These are phyloP conservation scores for Drosophila elegans DNA, from an alignment of 1,140 invertebrate species.

Conservation along the genomic window DNA sequence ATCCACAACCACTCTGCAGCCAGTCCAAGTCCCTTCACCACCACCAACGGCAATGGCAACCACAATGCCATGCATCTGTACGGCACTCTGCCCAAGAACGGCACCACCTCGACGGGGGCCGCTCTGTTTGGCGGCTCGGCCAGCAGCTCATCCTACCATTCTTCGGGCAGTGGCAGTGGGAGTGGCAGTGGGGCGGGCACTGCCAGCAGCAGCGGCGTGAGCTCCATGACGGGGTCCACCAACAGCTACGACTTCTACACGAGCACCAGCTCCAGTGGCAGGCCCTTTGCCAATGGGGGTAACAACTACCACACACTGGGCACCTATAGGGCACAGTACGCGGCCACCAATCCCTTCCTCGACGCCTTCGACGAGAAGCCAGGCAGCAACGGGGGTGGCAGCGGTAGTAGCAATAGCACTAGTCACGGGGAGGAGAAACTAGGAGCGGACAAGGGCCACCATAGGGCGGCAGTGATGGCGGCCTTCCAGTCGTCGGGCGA, in stretches of 20 bases:
- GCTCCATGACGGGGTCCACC: conserved; percentile 82
- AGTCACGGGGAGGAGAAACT: conserved; percentile 50
- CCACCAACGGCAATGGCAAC: conserved; percentile 64
- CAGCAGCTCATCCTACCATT: conserved; percentile 61
- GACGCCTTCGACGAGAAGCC: conserved; percentile 80
- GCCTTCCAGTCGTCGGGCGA: conserved; percentile 79
- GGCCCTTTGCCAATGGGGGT: conserved; percentile 69
- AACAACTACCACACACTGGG: conserved; percentile 84
- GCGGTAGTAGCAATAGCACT: conserved; percentile 16
- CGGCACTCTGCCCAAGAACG: conserved; percentile 81
- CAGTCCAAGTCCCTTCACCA: conserved; percentile 65
- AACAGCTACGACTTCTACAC: conserved; percentile 83
- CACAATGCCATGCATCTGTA: conserved; percentile 81
- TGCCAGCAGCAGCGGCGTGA: conserved; percentile 80
- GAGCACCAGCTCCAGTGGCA: conserved; percentile 42
- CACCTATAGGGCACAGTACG: conserved; percentile 83
- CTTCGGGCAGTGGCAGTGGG: conserved; percentile 7
- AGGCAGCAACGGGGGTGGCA: conserved; percentile 33
- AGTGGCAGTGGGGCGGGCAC: conserved; percentile 57
- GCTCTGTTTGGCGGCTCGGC: conserved; percentile 57
- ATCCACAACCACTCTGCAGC: conserved; percentile 45
- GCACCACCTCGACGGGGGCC: conserved; percentile 54
- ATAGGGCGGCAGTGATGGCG: conserved; percentile 68
- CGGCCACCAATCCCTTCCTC: conserved; percentile 84
- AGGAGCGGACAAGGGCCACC: conserved; percentile 48